Conservation (phyloP, 2,888 invertebrate species). For the Cosmia pyralina region DNA sequence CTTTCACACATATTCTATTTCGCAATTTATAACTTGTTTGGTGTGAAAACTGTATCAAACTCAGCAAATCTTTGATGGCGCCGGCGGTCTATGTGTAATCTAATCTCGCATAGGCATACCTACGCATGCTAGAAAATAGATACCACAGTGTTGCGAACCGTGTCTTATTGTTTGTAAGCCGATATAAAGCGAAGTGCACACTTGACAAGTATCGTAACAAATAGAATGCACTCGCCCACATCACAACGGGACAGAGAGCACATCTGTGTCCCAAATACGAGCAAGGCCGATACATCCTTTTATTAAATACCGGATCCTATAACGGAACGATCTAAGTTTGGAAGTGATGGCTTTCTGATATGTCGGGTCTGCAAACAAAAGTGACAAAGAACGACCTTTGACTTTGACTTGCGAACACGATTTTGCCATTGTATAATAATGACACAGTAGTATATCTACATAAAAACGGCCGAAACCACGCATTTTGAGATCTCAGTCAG, state of each 20-base stretch:
- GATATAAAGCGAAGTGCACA: conserved; percentile 50
- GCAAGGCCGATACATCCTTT: conserved; percentile 82
- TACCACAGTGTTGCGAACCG: conserved; percentile 27
- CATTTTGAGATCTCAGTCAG: too few species aligned
- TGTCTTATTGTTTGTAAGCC: conserved; percentile 51
- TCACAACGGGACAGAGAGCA: conserved; percentile 70
- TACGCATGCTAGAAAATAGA: conserved; percentile 50
- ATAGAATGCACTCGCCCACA: conserved; percentile 71
- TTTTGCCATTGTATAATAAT: not conserved
- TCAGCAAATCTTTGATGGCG: conserved; percentile 61
- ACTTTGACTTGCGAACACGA: conserved; percentile 30
- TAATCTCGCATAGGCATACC: conserved; percentile 43
- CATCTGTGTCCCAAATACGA: conserved; percentile 83
- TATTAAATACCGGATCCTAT: conserved; percentile 76
- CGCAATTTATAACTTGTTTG: conserved; percentile 25
- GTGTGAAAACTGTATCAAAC: conserved; percentile 40
- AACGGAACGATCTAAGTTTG: conserved; percentile 74
- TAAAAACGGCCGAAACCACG: too few species aligned
- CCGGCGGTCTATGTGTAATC: conserved; percentile 58
- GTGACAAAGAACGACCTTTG: conserved; percentile 51
- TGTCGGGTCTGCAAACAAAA: conserved; percentile 67
- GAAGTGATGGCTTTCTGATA: conserved; percentile 72
- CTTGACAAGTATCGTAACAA: conserved; percentile 60
- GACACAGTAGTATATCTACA: too few species aligned
- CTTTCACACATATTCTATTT: conserved; percentile 44